A percentile compares a stretch with the other conserved stretches of the same genome.
Conservation (phyloP, 2,113 vertebrate species). For the Chlorodrepanis virens region DNA sequence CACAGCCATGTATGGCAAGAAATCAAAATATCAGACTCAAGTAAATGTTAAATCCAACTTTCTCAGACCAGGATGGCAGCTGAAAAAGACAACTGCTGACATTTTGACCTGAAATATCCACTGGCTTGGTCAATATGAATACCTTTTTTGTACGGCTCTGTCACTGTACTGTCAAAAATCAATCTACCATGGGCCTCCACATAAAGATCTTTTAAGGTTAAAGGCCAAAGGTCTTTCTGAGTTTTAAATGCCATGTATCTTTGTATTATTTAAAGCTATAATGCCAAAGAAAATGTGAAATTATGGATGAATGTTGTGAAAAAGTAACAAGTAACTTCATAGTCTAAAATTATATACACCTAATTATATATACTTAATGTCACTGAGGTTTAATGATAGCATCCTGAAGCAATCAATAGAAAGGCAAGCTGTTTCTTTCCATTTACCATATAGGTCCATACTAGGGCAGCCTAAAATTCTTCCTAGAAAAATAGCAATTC, state of each 20-base stretch:
- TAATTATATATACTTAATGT: neutral
- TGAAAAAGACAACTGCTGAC: constrained; percentile 66
- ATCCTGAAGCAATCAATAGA: neutral
- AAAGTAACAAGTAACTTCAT: neutral
- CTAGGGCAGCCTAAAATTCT: neutral
- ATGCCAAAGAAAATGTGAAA: constrained; percentile 13
- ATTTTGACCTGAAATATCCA: constrained; percentile 72
- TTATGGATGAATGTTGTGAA: neutral
- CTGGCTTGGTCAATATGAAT: constrained; percentile 65
- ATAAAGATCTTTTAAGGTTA: constrained; percentile 72
- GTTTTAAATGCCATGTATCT: constrained; percentile 49
- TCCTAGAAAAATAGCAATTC: neutral
- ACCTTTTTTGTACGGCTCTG: constrained; percentile 66
- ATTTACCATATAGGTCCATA: neutral
- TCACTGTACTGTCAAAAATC: constrained; percentile 70
- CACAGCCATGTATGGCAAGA: neutral
- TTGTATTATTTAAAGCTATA: constrained; percentile 61
- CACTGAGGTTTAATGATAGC: neutral
- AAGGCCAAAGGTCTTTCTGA: constrained; percentile 64
- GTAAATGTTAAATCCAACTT: constrained; percentile 17
- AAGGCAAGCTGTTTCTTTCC: neutral
- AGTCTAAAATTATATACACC: neutral
- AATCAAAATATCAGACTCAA: constrained; percentile 33
- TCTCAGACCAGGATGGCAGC: constrained; percentile 53
- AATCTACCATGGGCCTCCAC: constrained; percentile 62